Evolutionary conservation across 35 echinoderm and acorn worm genomes (phyloP), one percentile per base, ranked within the genome.

Genomic region (Stichopus chloronotus): DNA sequence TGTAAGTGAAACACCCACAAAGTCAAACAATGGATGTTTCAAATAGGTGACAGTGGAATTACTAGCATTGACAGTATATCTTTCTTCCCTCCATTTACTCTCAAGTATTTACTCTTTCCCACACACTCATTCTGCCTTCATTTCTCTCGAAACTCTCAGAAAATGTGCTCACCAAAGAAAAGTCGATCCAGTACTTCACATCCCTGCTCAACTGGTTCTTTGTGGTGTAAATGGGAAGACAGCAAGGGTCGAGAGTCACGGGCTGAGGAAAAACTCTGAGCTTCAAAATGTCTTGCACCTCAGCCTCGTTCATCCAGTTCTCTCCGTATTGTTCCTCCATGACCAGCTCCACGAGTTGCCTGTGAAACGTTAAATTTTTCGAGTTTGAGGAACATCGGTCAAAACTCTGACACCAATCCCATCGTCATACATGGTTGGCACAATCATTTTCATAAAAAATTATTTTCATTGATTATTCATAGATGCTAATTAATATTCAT

Each of bases 171-270:
- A 96, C 97, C 94, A 96, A 87, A 19, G 92, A 94, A 78, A 99
- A 99, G 63, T 99, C 97, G 22, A 99, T 93, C 97, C 97, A 99
- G 84, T 99, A 99, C 61, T 94, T 93, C n/a, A 92, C 53, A 71
- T 99, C 97, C 56, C 94, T 93, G 81, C 92, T 91, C 8, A 99
- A 53, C 55, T 95, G 92, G 78, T 99, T 96, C 78, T 96, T 99
- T 56, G 95, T 96, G 57, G 94, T 91, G 85, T 99, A 99, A 72
- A 96, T 86, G 12, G 95, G 95, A 19, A 79, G 91, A 87, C 97
- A 99, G 83, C 97, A 99, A 5, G 97, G 97, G 77, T 96, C 94
- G 13, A 95, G 63, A 19, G 93, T 96, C 53, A 96, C 78, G 4
- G 94, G 53, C 80, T 95, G 94, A 0, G 97, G 97, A 68, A 99